phyloP scores from a whole-genome alignment of 2,888 invertebrate genomes.

The Synergus laeviventris region DNA sequence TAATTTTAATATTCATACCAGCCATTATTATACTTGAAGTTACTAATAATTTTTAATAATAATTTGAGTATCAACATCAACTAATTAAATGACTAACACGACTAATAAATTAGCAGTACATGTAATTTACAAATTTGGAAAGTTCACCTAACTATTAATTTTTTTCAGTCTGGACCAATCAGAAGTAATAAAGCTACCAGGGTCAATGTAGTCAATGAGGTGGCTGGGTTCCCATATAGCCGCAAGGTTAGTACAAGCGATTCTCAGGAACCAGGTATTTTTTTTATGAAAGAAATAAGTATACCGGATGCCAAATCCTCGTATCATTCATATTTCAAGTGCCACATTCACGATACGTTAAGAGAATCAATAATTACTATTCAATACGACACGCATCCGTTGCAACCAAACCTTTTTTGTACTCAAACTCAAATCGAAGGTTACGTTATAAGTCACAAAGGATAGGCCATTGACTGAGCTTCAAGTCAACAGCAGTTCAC shows the following conservation, averaged over 20 bases:
- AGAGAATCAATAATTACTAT: slow-evolving; percentile 25
- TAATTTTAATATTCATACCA: no score
- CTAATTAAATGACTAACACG: no score
- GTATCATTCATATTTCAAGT: slow-evolving; percentile 1
- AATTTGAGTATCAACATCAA: no score
- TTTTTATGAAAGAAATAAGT: not conserved
- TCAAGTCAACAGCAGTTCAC: slow-evolving; percentile 14
- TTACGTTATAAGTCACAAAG: slow-evolving; percentile 55
- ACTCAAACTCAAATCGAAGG: slow-evolving; percentile 57
- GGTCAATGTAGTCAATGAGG: slow-evolving; percentile 4
- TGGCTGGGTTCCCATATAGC: not conserved
- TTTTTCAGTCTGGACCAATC: not conserved
- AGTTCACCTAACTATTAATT: no score
- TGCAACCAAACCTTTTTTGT: slow-evolving; percentile 58
- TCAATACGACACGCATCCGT: slow-evolving; percentile 49
- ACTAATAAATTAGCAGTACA: no score
- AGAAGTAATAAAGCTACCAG: not conserved
- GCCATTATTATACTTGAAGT: no score
- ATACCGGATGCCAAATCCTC: slow-evolving; percentile 17
- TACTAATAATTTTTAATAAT: no score
- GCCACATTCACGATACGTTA: slow-evolving; percentile 1
- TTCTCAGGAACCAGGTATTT: not conserved
- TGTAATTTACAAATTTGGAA: no score
- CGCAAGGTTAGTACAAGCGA: not conserved
- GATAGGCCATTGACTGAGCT: slow-evolving; percentile 64